Percentiles rank a stretch among this genome's conserved stretches.
Evolutionary conservation across 2,888 invertebrate species (phyloP).

Genomic region (Monopis laevigella): DNA sequence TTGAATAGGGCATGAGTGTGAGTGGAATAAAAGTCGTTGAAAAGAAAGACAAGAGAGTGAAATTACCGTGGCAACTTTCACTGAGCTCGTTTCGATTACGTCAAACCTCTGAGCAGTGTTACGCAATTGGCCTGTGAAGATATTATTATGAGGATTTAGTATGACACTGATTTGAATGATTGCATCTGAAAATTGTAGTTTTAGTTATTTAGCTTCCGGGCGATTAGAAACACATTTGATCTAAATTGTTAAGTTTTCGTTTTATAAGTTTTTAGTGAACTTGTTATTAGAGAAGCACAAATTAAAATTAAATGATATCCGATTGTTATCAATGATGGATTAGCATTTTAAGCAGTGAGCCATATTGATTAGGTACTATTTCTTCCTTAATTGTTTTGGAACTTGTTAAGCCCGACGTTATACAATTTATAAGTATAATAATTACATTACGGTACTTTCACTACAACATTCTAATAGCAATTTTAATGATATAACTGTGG

Average conservation of each 20-base stretch:
- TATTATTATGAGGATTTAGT: conserved; percentile 53
- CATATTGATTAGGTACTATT: too few species aligned
- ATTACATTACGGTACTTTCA: conserved; percentile 8
- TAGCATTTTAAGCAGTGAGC: too few species aligned
- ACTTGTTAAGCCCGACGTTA: not conserved
- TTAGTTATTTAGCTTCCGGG: too few species aligned
- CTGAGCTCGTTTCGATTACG: conserved; percentile 61
- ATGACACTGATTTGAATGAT: conserved; percentile 59
- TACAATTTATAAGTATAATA: conserved; percentile 6
- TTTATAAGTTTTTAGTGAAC: too few species aligned
- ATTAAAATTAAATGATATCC: too few species aligned
- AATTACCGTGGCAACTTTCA: conserved; percentile 60
- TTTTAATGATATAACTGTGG: conserved; percentile 7
- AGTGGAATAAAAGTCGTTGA: conserved; percentile 36
- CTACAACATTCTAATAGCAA: conserved; percentile 8
- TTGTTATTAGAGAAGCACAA: too few species aligned
- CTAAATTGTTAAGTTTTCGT: too few species aligned
- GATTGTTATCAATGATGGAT: too few species aligned
- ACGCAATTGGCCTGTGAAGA: conserved; percentile 37
- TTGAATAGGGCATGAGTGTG: conserved; percentile 22
- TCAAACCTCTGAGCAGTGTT: conserved; percentile 42
- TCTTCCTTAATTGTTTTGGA: too few species aligned
- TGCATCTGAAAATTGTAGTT: too few species aligned
- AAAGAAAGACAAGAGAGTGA: conserved; percentile 55
- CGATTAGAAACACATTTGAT: too few species aligned